Percentiles rank a stretch among this genome's conserved stretches.
Evolutionary conservation across 2,888 invertebrate species (phyloP).

Genomic region (Melieria crassipennis): DNA sequence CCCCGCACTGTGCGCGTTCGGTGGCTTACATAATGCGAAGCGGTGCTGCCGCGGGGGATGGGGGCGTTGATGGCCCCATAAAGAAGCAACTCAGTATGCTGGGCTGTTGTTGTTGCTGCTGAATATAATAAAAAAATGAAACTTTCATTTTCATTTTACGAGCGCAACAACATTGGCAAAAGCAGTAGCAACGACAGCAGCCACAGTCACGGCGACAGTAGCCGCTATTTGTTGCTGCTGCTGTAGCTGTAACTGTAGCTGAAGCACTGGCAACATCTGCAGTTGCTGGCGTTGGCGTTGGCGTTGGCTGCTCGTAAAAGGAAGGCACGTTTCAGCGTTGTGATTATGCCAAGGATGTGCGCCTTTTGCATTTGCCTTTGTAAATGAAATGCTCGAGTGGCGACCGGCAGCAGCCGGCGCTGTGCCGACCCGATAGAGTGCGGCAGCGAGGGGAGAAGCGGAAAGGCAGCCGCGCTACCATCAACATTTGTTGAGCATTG

Average conservation of each 20-base stretch:
- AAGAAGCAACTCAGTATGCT: not conserved
- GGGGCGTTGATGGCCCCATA: not conserved
- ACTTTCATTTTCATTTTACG: slow-evolving; percentile 37
- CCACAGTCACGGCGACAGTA: not conserved
- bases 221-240: not conserved
- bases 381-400: no score
- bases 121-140: slow-evolving; percentile 13
- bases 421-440: no score
- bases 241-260: no score
- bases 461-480: no score
- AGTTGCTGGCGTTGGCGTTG: not conserved
- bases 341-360: slow-evolving; percentile 19
- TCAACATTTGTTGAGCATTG: no score
- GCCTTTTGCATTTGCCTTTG: not conserved
- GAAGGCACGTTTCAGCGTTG: not conserved
- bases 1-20: not conserved
- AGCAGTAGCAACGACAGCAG: not conserved
- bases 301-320: not conserved
- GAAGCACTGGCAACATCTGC: no score
- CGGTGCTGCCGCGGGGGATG: no score
- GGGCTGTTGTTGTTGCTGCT: slow-evolving; percentile 3
- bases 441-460: no score
- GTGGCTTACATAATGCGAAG: not conserved
- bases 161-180: not conserved
- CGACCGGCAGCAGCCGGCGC: no score